Conservation (phyloP, 2,113 vertebrate genomes). For the Todiramphus chloris region DNA sequence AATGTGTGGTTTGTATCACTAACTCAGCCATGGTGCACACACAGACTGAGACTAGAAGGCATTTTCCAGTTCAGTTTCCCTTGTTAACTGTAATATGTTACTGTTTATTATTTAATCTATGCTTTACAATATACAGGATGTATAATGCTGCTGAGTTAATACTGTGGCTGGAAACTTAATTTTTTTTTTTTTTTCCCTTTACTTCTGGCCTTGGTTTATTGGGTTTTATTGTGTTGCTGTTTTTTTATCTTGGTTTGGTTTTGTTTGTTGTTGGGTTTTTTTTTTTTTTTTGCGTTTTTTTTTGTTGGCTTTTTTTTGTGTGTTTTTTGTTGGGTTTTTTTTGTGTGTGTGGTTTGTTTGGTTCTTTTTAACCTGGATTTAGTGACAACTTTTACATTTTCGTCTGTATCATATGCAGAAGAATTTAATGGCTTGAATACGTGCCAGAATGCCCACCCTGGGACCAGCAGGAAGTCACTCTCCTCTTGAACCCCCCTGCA, state of each 20-base stretch:
- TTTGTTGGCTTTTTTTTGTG: background rate
- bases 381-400: background rate
- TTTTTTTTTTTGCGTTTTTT: too few relatives aligned
- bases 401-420: background rate
- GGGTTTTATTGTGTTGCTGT: too few relatives aligned
- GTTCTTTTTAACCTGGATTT: background rate
- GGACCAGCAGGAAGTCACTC: background rate
- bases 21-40: rapidly evolving
- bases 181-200: background rate
- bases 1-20: background rate
- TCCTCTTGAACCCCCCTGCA: background rate
- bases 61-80: conserved; percentile 17
- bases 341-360: too few relatives aligned
- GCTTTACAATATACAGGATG: background rate
- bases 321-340: background rate
- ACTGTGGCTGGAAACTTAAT: background rate
- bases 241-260: background rate
- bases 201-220: background rate
- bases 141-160: background rate
- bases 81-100: background rate
- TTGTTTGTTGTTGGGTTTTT: background rate
- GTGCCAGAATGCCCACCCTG: too few relatives aligned
- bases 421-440: background rate
- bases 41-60: background rate
- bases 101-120: background rate